Conservation (phyloP, 2,113 vertebrate genomes). For the Otolemur garnettii region DNA sequence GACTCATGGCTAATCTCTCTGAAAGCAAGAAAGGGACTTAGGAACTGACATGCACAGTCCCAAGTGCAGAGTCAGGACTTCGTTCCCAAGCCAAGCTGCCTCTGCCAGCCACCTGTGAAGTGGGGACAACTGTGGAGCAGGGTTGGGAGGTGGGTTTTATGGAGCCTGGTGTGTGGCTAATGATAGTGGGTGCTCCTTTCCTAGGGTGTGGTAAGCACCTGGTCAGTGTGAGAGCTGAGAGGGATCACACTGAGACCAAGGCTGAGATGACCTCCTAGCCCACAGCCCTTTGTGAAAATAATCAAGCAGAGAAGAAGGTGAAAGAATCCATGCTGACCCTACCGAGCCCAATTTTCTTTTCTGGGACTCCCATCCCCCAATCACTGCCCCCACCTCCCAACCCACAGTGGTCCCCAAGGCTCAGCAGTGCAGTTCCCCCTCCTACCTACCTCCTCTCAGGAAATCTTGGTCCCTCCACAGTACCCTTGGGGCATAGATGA, state of each 20-base stretch:
- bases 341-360: not conserved
- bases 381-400: not conserved
- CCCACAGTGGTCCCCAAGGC: not conserved
- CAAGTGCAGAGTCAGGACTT: not conserved
- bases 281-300: not conserved
- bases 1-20: not conserved
- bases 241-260: not conserved
- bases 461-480: not conserved
- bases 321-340: not conserved
- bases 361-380: no score
- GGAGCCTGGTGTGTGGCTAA: not conserved
- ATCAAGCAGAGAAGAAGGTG: not conserved
- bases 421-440: not conserved
- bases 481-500: accelerated
- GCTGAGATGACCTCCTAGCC: not conserved
- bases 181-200: not conserved
- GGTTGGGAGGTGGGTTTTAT: not conserved
- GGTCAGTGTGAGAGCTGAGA: not conserved
- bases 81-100: not conserved
- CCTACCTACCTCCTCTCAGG: accelerated
- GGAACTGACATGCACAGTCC: not conserved
- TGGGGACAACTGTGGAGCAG: not conserved
- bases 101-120: not conserved
- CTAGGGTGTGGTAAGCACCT: not conserved
- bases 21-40: not conserved